A percentile compares a stretch with the other conserved stretches of the same genome.
phyloP scores from a whole-genome alignment of 2,797 vertebrate species.

The Phrynocephalus forsythii region DNA sequence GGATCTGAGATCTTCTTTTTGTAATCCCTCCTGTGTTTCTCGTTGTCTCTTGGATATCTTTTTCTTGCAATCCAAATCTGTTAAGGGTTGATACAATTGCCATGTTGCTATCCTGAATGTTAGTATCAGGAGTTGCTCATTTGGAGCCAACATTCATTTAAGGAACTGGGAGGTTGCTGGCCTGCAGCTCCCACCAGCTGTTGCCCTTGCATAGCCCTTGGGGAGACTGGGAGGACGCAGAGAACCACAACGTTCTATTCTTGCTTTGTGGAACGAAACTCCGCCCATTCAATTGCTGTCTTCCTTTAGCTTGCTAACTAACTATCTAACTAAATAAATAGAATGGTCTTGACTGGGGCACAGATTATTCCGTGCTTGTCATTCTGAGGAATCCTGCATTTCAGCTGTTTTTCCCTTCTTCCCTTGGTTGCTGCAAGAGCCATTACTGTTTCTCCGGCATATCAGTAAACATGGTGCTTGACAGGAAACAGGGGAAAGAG shows the following conservation, averaged over 20 bases:
- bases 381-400: not conserved
- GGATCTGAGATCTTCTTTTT: not conserved
- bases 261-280: not conserved
- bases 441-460: not conserved
- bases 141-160: no score
- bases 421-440: not conserved
- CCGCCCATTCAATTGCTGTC: no score
- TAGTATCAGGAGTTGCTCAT: no score
- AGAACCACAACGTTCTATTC: no score
- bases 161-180: not conserved
- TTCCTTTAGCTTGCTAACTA: not conserved
- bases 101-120: no score
- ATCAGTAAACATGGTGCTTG: not conserved
- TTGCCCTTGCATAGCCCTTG: not conserved
- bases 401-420: not conserved
- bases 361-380: not conserved
- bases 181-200: not conserved
- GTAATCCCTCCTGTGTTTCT: not conserved
- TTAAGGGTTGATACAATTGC: not conserved
- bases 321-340: no score
- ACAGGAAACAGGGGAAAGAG: not conserved
- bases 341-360: not conserved
- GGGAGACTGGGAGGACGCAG: not conserved
- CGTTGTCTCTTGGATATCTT: not conserved
- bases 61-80: not conserved